Conservation (phyloP, 2,888 invertebrate species). For the Drosophila subsilvestris region DNA sequence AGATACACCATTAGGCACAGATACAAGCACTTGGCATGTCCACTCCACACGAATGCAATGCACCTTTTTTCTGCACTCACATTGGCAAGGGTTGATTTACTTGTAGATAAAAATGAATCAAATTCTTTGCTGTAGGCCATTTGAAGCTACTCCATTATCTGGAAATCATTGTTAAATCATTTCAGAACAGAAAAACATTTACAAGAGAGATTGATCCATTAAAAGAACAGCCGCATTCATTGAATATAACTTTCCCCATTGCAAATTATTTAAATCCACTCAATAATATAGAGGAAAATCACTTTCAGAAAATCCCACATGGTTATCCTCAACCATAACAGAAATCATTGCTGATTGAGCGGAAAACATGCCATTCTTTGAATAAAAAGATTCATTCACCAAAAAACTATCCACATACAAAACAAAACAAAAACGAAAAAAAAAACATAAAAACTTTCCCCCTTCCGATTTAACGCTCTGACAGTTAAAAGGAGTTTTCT, state of each 20-base stretch:
- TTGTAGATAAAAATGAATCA: too few relatives aligned
- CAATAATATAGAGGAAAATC: not conserved
- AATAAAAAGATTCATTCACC: not conserved
- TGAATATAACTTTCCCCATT: too few relatives aligned
- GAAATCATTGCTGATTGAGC: not conserved
- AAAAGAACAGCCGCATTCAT: not conserved
- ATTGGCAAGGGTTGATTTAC: not conserved
- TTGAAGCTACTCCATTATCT: not conserved
- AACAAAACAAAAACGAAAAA: not conserved
- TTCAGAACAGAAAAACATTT: not conserved
- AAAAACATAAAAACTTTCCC: not conserved
- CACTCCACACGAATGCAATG: constrained; percentile 24
- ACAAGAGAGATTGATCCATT: too few relatives aligned
- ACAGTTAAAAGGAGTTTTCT: constrained; percentile 22
- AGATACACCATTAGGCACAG: constrained; percentile 16
- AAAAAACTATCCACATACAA: constrained; percentile 3
- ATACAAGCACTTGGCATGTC: constrained; percentile 21
- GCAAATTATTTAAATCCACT: not conserved
- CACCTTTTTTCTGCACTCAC: constrained; percentile 4
- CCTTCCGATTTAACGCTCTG: constrained; percentile 34
- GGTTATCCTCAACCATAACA: not conserved
- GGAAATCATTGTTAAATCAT: not conserved
- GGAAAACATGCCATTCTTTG: not conserved
- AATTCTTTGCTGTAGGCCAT: too few relatives aligned
- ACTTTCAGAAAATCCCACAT: not conserved